Evolutionary conservation across 2,797 vertebrate genomes (phyloP), one percentile per base, ranked within the genome.

Genomic region (Pempheris klunzingeri): DNA sequence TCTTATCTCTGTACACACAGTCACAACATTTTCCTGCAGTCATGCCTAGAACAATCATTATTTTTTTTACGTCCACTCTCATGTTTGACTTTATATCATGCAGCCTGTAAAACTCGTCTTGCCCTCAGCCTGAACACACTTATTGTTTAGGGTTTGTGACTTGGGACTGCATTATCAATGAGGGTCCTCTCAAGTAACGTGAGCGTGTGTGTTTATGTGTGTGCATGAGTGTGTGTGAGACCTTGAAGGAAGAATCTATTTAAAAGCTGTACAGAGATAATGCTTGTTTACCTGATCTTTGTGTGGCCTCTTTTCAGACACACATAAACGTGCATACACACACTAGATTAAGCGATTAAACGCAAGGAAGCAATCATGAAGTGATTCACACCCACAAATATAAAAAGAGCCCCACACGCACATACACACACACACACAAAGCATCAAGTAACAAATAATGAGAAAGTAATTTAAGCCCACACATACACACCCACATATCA

Each of bases 371-470:
- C 43, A 73, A 69, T 68, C 20, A 54, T 20, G 30, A 63, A 52
- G 24, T 32, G 7, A 75, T 74, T 63, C 46, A 67, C 28, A 81
- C 18, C 24, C 22, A 52, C 43, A 55, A 11, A 44, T 47, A 49
- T n/a, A 3, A 78, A 39, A 59, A 32, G 14, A 57, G 18, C 2
- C 6, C 28, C 28, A 46, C 44, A 61, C 0, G 7, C 8, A 10
- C 55, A 44, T 17, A 61, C 26, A 54, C 20, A 62, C 20, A 38
- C 52, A 66, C 20, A 55, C n/a, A 50, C 2, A 68, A 50, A 55
- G 1, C 47, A 73, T 52, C 13, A 59, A 55, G 38, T 47, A 59
- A 50, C 50, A 66, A 47, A 53, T 39, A 74, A 74, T 77, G 53
- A 46, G 34, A 49, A 55, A 46, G 41, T 64, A 57, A 70, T 74